Percentiles rank a stretch among this genome's conserved stretches.
Conservation (phyloP, 2,113 vertebrate species). For the Neolamprologus fasciatus region DNA sequence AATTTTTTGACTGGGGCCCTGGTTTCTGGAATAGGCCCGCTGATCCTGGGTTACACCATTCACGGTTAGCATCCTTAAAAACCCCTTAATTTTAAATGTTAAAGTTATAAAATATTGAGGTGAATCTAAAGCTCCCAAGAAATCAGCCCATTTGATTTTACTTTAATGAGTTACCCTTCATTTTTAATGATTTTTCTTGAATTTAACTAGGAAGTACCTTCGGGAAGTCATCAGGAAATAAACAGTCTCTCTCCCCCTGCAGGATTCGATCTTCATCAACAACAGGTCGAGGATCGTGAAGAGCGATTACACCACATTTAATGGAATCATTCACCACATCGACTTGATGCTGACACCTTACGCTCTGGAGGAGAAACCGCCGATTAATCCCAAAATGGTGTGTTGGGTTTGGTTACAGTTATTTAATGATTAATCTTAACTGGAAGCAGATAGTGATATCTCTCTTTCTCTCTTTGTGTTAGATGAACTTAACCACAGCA, state of each 20-base stretch:
- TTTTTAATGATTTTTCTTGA: neutral
- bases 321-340: slow-evolving; percentile 87
- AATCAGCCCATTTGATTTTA: neutral
- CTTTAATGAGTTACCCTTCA: neutral
- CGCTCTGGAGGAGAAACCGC: slow-evolving; percentile 35
- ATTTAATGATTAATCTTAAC: neutral
- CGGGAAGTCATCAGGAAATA: neutral
- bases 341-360: slow-evolving; percentile 74
- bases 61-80: neutral
- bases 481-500: slow-evolving; percentile 77
- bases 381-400: neutral
- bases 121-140: neutral
- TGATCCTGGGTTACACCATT: neutral
- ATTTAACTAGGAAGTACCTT: neutral
- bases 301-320: slow-evolving; percentile 70
- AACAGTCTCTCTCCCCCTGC: neutral
- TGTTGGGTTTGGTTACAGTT: neutral
- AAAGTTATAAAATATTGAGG: neutral
- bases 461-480: neutral
- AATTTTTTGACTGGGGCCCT: neutral
- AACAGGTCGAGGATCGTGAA: slow-evolving; percentile 72
- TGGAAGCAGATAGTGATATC: neutral
- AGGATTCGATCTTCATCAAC: slow-evolving; percentile 86
- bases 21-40: neutral
- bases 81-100: neutral